Evolutionary conservation across 2,888 invertebrate species (phyloP).

Genomic region (Mimachlamys varia): DNA sequence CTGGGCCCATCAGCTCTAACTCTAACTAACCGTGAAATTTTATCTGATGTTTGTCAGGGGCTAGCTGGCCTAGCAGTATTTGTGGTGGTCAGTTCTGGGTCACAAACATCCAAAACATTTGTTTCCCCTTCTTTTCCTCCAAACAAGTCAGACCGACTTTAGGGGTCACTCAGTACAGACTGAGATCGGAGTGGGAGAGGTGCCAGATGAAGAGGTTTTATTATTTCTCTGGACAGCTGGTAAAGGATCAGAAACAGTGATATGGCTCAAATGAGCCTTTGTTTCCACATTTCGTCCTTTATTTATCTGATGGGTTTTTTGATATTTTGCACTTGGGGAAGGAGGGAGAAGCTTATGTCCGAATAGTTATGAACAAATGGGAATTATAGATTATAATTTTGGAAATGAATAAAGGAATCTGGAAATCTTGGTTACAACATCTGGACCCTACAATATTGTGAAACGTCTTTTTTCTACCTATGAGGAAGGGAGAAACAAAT

Average conservation of each 20-base stretch:
- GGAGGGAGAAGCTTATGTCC: no score
- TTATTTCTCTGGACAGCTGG: not conserved
- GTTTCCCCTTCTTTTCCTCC: not conserved
- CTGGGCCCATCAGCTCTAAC: not conserved
- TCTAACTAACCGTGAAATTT: conserved; percentile 24
- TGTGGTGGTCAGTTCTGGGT: conserved; percentile 3
- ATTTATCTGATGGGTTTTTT: not conserved
- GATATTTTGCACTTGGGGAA: not conserved
- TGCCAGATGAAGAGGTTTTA: not conserved
- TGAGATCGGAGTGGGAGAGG: not conserved
- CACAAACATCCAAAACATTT: not conserved
- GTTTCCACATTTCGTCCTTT: not conserved
- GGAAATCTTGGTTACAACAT: no score
- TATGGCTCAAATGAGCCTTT: not conserved
- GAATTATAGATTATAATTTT: no score
- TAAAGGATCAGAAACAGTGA: not conserved
- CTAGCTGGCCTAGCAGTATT: not conserved
- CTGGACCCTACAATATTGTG: no score
- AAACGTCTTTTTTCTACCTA: no score
- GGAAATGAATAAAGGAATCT: no score
- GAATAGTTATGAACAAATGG: no score
- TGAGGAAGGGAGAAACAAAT: no score
- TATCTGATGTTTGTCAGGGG: not conserved
- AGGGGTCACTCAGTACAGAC: not conserved
- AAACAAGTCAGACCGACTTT: not conserved